Evolutionary conservation across 2,888 invertebrate genomes (phyloP), one percentile per base, ranked within the genome.

Genomic region (Oeneis ivallda): DNA sequence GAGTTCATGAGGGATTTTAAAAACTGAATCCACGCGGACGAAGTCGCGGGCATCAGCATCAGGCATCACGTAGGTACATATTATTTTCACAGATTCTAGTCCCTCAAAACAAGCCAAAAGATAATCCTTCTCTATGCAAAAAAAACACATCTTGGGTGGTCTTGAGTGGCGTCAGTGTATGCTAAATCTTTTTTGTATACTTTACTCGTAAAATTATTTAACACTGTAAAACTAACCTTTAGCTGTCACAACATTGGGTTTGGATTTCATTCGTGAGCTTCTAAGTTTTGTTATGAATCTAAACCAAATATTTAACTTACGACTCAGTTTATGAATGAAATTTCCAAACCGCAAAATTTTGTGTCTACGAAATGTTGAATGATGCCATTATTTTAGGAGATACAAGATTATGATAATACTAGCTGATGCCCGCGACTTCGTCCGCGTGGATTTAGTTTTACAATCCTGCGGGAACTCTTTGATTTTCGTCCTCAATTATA

Each of bases 251-350:
- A 0, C 0, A 32, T 57, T 57, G 50, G 39, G 19, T 47, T 56
- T 9, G 15, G 53, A 26, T 56, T 62, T 34, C 10, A 52, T 10
- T 47, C 6, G 8, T 0, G 5, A 15, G 2, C 34, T 1, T 7
- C 11, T 49, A 72, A 71, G 76, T 79, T 78, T 79, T 77, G 75
- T 75, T 76, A 67, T 76, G 76, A 77, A 76, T 78, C 77, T 74
- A 79, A 80, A 77, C 71, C 79, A 86, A 91, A 91, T 89, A 89
- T 91, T 91, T 85, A n/a, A 81, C 77, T 81, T 79, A 75, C 59
- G 80, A 76, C 81, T 83, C 81, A 82, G 81, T 85, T 88, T 87
- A 90, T 91, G 91, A 91, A 91, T 90, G 90, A 89, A 89, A 83
- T 81, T 83, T 81, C 74, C 78, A 81, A 86, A 81, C 77, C 75